A percentile compares a stretch with the other conserved stretches of the same genome.
phyloP scores from a whole-genome alignment of 2,113 vertebrate species.

The Ploceus nigricollis region DNA sequence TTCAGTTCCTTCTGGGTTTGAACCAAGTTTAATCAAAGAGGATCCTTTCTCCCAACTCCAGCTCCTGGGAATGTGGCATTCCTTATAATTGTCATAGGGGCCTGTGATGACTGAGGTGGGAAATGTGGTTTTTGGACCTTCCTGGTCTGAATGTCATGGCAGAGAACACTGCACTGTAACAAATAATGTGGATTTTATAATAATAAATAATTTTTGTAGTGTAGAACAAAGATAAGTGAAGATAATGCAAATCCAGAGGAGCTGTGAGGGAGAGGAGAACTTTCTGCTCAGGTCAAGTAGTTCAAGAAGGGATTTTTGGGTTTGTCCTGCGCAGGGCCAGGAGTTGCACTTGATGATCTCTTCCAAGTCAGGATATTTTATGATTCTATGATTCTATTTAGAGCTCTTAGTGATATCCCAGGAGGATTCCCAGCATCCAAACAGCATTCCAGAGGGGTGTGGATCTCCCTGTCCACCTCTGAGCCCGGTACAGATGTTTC shows the following conservation, averaged over 20 bases:
- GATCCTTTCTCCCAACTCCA: neutral
- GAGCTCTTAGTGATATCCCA: neutral
- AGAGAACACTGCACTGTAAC: neutral
- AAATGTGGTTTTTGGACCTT: neutral
- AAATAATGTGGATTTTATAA: neutral
- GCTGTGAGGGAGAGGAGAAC: neutral
- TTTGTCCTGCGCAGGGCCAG: neutral
- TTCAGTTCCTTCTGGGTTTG: neutral
- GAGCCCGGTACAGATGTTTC: neutral
- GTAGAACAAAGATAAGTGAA: fast-evolving
- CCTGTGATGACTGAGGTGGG: neutral
- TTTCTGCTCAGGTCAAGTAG: neutral
- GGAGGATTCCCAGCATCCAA: neutral
- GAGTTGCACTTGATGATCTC: neutral
- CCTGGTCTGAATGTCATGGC: neutral
- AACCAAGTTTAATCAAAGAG: neutral
- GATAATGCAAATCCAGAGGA: neutral
- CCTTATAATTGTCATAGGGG: neutral
- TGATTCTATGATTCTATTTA: neutral
- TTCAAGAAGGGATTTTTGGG: neutral
- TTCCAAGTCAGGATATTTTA: neutral
- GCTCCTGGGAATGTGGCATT: neutral
- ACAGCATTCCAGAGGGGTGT: neutral
- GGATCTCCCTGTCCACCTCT: neutral
- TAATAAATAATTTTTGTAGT: neutral